Evolutionary conservation across 2,888 invertebrate genomes (phyloP), one percentile per base, ranked within the genome.

Genomic region (Pantelozetes paolii): DNA sequence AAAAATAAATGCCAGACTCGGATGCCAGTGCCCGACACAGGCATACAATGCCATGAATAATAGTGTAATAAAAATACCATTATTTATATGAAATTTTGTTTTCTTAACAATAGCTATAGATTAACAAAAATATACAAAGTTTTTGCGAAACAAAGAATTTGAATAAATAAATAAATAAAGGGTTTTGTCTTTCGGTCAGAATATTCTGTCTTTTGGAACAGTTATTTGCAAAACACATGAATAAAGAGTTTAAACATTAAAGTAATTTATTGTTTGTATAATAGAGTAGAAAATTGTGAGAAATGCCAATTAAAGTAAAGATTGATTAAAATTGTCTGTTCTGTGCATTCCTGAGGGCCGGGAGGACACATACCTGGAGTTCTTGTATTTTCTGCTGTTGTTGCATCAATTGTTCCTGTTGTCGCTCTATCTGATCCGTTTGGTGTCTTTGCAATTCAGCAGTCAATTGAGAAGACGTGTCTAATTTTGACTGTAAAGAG

Each of bases 351-450:
- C 3, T 11, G 15, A 57, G 30, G 28, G 36, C 1, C 8, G 15
- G 20, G 45, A n/a, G 20, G 36, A 20, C n/a, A 5, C 45, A 69
- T 69, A 69, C 69, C 69, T 69, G 69, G 20, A 69, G 69, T 69
- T 69, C 69, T 69, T 69, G 69, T 42, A 69, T 69, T 45, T 69
- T 42, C 2, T 69, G 69, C 42, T 69, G 69, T 69, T 69, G 69
- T 45, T 69, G 69, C 36, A 42, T 45, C 69, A 69, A 69, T 69
- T 69, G 69, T 69, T 69, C 42, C 69, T 45, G 69, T 69, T 69
- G 69, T 69, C 69, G 1, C n/a, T 45, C 28, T 26, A 69, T 69
- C 42, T 69, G 69, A 45, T 69, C 69, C 45, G 69, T 69, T 69
- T 69, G 69, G 28, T 69, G 69, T 69, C 45, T 69, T 69, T 69